A percentile compares a stretch with the other conserved stretches of the same genome.
Conservation (phyloP, 2,113 vertebrate genomes). For the Antigone vipio region DNA sequence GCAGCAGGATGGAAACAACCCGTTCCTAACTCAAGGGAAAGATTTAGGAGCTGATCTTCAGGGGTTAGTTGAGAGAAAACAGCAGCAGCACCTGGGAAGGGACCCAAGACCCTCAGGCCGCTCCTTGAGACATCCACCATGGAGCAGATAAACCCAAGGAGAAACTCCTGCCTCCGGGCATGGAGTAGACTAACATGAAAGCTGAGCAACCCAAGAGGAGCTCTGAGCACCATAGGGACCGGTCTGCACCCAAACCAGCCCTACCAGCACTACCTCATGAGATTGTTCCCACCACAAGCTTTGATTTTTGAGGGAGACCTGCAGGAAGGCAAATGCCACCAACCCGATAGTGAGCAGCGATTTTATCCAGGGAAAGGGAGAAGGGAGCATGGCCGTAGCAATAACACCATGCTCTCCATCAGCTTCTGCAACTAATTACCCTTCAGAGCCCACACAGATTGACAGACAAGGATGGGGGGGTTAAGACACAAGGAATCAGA, state of each 20-base stretch:
- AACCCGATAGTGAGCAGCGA: accelerated
- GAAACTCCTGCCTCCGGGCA: neutral
- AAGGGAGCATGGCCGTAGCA: neutral
- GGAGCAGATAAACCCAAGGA: neutral
- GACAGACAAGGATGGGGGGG: neutral
- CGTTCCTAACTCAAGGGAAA: neutral
- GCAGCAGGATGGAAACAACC: neutral
- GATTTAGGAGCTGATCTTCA: neutral
- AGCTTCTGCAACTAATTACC: neutral
- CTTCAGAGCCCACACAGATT: neutral
- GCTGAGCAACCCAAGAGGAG: neutral
- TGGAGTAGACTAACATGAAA: accelerated
- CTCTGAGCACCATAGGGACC: neutral
- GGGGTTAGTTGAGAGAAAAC: neutral
- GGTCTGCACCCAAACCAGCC: neutral
- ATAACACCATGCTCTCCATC: neutral
- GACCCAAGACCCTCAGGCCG: neutral
- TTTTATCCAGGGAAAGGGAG: neutral
- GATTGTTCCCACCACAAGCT: neutral
- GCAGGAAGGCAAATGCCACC: neutral
- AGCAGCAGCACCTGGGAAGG: neutral
- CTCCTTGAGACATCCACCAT: neutral
- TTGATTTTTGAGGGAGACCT: neutral
- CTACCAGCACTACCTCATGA: neutral
- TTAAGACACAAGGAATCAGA: neutral